These are phyloP conservation scores for Poeciliopsis retropinna DNA, from an alignment of 2,113 vertebrate species.

Conservation along the genomic window DNA sequence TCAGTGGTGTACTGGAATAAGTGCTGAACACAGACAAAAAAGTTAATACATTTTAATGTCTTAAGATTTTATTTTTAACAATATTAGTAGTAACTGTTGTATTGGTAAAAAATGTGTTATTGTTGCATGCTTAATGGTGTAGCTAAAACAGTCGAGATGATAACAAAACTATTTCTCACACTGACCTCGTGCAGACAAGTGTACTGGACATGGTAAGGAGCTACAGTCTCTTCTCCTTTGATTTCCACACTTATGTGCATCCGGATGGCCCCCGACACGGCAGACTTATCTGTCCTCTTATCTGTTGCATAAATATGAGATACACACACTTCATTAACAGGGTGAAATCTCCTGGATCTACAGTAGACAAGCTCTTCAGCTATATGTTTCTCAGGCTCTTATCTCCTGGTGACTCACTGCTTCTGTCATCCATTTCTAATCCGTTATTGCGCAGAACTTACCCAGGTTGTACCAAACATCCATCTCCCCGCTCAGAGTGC, in stretches of 20 bases:
- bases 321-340: conserved; percentile 24
- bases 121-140: conserved; percentile 13
- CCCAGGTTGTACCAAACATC: conserved; percentile 99
- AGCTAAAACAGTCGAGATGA: conserved; percentile 16
- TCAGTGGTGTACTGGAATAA: conserved; percentile 97
- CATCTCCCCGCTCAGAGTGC: conserved; percentile 98
- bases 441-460: conserved; percentile 69
- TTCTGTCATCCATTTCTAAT: conserved; percentile 30
- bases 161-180: conserved; percentile 13
- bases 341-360: conserved; percentile 25
- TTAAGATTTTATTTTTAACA: neutral
- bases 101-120: neutral
- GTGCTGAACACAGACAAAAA: conserved; percentile 80
- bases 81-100: neutral
- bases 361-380: conserved; percentile 24
- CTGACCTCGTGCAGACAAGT: conserved; percentile 97
- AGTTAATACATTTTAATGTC: neutral
- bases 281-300: conserved; percentile 96
- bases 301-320: conserved; percentile 77
- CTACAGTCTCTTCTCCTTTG: conserved; percentile 97
- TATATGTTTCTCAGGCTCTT: conserved; percentile 19
- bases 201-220: conserved; percentile 96
- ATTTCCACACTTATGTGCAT: conserved; percentile 99
- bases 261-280: conserved; percentile 94
- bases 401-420: conserved; percentile 13